Evolutionary conservation across 2,113 vertebrate genomes (phyloP), one percentile per base, ranked within the genome.

Genomic region (Xyliphius kryptos): DNA sequence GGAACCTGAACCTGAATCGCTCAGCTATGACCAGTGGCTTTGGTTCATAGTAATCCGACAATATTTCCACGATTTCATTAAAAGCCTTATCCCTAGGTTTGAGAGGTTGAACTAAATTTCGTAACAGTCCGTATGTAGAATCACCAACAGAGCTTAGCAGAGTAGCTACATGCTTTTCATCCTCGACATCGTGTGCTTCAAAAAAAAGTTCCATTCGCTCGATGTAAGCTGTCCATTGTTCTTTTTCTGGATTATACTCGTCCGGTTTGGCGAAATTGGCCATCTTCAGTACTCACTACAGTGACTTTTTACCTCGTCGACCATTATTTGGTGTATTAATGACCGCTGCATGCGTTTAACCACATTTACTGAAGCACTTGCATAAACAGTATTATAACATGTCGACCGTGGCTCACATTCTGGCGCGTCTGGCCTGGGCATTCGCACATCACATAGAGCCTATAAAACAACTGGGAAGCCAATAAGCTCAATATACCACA

Each of bases 311-410:
- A 56, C 32, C 54, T 56, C 54, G 54, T 56, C 54, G 54, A 22
- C 54, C 36, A 56, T 56, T 56, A 56, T 56, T 22, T 56, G 54
- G 32, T 56, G 54, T 56, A 56, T 37, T 37, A 56, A 37, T 37
- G 26, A n/a, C 14, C 26, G 50, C 6, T 9, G 41, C 41, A 13
- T 14, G 41, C 9, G 41, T 10, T 44, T n/a, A n/a, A n/a, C n/a
- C n/a, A n/a, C n/a, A n/a, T n/a, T n/a, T n/a, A n/a, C n/a, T n/a
- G n/a, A n/a, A n/a, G n/a, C n/a, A n/a, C n/a, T n/a, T n/a, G n/a
- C n/a, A n/a, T n/a, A n/a, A n/a, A n/a, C n/a, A n/a, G n/a, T n/a
- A n/a, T n/a, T n/a, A n/a, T n/a, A n/a, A n/a, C n/a, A n/a, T n/a
- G n/a, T n/a, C n/a, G n/a, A n/a, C n/a, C n/a, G n/a, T n/a, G n/a